Evolutionary conservation across 2,888 invertebrate species (phyloP).

Genomic region (Taenaris catops): DNA sequence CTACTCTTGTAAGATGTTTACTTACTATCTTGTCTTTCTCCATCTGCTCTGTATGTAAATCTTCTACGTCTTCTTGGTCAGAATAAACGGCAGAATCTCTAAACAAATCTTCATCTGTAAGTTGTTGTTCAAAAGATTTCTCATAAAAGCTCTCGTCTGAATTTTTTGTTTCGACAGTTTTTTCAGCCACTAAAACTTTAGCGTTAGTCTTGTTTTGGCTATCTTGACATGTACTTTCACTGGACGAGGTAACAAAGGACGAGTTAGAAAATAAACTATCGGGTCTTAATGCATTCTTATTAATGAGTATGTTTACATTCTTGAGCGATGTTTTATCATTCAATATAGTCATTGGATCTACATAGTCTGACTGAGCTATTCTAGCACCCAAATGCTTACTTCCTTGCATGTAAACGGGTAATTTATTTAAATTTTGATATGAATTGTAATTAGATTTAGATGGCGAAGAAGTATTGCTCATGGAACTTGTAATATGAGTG

Average conservation of each 20-base stretch:
- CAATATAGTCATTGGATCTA: conserved; percentile 87
- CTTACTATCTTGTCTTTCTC: conserved; percentile 31
- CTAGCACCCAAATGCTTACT: conserved; percentile 92
- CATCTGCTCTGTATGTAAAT: conserved; percentile 35
- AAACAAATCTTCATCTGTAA: conserved; percentile 84
- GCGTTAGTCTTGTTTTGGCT: conserved; percentile 32
- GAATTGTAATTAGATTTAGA: conserved; percentile 60
- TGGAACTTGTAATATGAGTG: conserved; percentile 44
- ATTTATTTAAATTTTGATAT: conserved; percentile 62
- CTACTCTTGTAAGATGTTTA: conserved; percentile 45
- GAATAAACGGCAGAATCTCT: conserved; percentile 92
- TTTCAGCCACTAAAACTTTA: conserved; percentile 19
- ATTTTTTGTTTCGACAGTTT: conserved; percentile 34
- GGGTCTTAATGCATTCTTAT: conserved; percentile 75
- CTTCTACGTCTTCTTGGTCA: conserved; percentile 82
- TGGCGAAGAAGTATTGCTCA: conserved; percentile 41
- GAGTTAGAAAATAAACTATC: conserved; percentile 80
- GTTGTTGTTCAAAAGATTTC: conserved; percentile 86
- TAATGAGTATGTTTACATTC: conserved; percentile 82
- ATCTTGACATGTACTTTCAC: conserved; percentile 71
- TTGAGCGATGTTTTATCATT: conserved; percentile 60
- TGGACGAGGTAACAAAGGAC: conserved; percentile 76
- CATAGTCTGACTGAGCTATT: conserved; percentile 93
- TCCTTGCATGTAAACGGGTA: conserved; percentile 86
- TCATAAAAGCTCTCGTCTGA: conserved; percentile 87